Base-by-base conservation (phyloP, 2,113 vertebrate species). In the Sceloporus undulatus region DNA sequence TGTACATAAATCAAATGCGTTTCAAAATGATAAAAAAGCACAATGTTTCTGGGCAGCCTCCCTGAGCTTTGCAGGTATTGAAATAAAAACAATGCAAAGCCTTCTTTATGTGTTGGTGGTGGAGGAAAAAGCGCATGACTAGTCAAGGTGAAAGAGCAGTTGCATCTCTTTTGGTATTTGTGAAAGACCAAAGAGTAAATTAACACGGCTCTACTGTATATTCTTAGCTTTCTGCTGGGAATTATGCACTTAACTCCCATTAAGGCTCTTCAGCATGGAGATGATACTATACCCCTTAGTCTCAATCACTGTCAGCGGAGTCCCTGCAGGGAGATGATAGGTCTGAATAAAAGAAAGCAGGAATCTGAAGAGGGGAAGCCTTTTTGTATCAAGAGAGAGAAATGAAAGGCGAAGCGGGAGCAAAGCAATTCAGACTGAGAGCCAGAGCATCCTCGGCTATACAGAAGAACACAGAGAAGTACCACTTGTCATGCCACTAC, bases 261-360 rank as follows among this genome's bases (percentile, higher is more conserved):
- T 89, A 95, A 94, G 54, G 82, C 92, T 93, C 91, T 93, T 95
- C 89, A 94, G 62, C 21, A 4, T 91, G 89, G 94, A 95, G 89
- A 86, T 86, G 93, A 85, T 94, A 87, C 85, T 91, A 5, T 29
- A 87, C 27, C 85, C 81, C 85, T 94, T 87, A 70, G 81, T 93
- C 85, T 95, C 94, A 93, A 85, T 83, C 87, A 91, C 93, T 94
- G 92, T 94, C 78, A 84, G 78, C 82, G 85, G 82, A 84, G 70
- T 85, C 91, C 94, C 89, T 74, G 5, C 29, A 86, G 90, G 79
- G 86, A 95, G 52, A 82, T 82, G 87, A 94, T 93, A 91, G 94
- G 76, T 81, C 52, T 89, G 92, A 95, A 94, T 90, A 89, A 94
- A 95, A 93, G 89, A 92, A 94, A 82, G 82, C 19, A 89, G 54